A percentile compares a stretch with the other conserved stretches of the same genome.
Conservation (phyloP, 1,140 invertebrate genomes). For the Drosophila ambigua region DNA sequence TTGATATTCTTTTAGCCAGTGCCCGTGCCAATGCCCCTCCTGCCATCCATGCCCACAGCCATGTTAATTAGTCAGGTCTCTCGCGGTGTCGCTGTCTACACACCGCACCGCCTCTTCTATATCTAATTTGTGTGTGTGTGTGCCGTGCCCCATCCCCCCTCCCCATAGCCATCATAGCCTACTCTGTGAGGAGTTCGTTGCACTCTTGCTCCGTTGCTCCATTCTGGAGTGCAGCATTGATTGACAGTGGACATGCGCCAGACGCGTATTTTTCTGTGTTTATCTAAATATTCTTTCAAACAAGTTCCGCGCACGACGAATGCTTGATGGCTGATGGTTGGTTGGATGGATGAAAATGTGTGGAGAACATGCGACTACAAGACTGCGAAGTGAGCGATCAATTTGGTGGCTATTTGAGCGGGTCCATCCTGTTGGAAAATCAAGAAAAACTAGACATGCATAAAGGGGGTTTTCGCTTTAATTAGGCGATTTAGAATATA, state of each 20-base stretch:
- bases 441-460: constrained; percentile 24
- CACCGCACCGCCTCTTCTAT: constrained; percentile 27
- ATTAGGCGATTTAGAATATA: no score
- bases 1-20: no score
- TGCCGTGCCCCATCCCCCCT: constrained; percentile 38
- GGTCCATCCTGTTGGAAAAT: constrained; percentile 18
- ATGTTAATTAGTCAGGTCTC: constrained; percentile 68
- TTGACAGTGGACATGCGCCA: constrained; percentile 74
- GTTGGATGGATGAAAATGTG: constrained; percentile 26
- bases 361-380: constrained; percentile 3
- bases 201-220: constrained; percentile 10
- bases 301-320: constrained; percentile 26
- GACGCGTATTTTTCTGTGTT: constrained; percentile 39
- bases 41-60: constrained; percentile 34
- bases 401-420: constrained; percentile 32
- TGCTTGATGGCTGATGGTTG: no score
- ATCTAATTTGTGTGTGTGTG: constrained; percentile 68
- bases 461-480: not conserved
- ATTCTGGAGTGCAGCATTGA: constrained; percentile 69
- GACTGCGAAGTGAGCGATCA: constrained; percentile 30
- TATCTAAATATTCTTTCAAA: constrained; percentile 46
- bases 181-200: constrained; percentile 21
- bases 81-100: constrained; percentile 41
- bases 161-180: no score
- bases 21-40: not conserved